Evolutionary conservation across 2,888 invertebrate species (phyloP).

Genomic region (Chrysolina americana): DNA sequence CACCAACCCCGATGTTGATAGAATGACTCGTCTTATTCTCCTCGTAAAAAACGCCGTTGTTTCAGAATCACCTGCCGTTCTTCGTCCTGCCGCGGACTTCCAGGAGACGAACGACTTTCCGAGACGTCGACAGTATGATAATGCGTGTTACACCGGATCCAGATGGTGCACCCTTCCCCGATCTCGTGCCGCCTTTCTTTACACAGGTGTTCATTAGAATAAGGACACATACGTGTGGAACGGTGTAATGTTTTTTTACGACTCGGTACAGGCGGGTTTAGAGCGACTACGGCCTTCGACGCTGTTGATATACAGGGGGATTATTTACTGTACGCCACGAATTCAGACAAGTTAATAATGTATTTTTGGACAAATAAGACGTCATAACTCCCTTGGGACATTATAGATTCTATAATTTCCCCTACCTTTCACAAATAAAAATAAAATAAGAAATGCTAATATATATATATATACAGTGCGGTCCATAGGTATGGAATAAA

Average conservation of each 20-base stretch:
- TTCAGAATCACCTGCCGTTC: slow-evolving; percentile 6
- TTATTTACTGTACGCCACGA: no score
- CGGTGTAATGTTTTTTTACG: not conserved
- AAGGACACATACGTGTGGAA: slow-evolving; percentile 32
- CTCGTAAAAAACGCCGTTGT: not conserved
- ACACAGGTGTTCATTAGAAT: slow-evolving; percentile 52
- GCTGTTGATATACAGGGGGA: not conserved
- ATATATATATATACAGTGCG: no score
- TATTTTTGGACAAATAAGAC: no score
- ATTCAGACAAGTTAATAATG: no score
- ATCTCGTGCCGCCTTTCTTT: slow-evolving; percentile 43
- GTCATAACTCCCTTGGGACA: no score
- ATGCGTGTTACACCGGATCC: slow-evolving; percentile 18
- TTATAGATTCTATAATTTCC: no score
- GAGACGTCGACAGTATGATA: slow-evolving; percentile 12
- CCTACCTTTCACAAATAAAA: no score
- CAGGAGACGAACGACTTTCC: not conserved
- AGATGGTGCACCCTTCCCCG: slow-evolving; percentile 15
- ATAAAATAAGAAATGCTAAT: no score
- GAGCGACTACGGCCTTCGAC: not conserved
- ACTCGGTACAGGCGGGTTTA: not conserved
- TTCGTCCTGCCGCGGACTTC: not conserved
- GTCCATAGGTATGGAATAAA: no score
- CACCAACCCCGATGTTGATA: no score
- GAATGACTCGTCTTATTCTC: not conserved